Evolutionary conservation across 1,140 invertebrate species (phyloP), one percentile per base, ranked within the genome.

Genomic region (Metaphire vulgaris): DNA sequence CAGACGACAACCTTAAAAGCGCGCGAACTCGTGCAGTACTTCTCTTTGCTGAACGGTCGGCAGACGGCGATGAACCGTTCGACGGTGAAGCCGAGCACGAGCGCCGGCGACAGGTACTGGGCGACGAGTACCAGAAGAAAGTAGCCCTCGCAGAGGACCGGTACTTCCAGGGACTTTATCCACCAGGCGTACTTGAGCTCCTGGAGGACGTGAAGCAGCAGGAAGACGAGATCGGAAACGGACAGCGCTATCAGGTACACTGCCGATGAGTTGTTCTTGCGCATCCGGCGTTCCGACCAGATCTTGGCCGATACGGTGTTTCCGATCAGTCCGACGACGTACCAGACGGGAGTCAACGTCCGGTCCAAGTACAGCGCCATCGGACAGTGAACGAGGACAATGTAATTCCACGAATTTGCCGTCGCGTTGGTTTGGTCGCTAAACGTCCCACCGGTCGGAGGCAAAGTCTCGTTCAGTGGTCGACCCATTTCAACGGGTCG

Each of bases 1-100:
- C n/a, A n/a, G n/a, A n/a, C n/a, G n/a, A n/a, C n/a, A n/a, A n/a
- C n/a, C n/a, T n/a, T n/a, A n/a, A n/a, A n/a, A 0, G 94, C 93
- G 16, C 92, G 86, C 0, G 88, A 85, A 0, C 93, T 91, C 0
- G 93, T 93, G 82, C 92, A 94, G 82, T 93, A 89, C 0, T 89
- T 88, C 32, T 90, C 90, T 0, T 92, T 86, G 56, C 89, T 88
- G 41, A 94, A 80, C 0, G 93, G 93, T 82, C 92, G 91, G 76
- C 89, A 87, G n/a, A n/a, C n/a, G n/a, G n/a, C n/a, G n/a, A n/a
- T n/a, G n/a, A n/a, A n/a, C n/a, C n/a, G n/a, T n/a, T n/a, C n/a
- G n/a, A n/a, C n/a, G n/a, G n/a, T n/a, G n/a, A n/a, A n/a, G n/a
- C n/a, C n/a, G n/a, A n/a, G n/a, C n/a, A n/a, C n/a, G n/a, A n/a